phyloP scores from a whole-genome alignment of 2,797 vertebrate species.

The Harpagifer antarcticus region DNA sequence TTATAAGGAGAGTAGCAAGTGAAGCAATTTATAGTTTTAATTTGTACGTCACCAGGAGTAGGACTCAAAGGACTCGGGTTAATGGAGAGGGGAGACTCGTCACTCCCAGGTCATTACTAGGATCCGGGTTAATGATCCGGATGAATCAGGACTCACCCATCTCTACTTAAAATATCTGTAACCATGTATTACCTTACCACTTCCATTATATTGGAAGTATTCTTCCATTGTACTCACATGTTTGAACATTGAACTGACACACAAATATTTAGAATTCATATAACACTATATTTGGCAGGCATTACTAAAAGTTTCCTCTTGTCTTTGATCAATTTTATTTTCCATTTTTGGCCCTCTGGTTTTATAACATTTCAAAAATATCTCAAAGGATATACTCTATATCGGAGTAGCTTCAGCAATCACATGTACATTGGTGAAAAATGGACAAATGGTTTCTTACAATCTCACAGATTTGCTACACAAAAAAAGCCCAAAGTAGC shows the following conservation, averaged over 20 bases:
- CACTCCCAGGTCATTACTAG: no score
- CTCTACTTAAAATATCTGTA: no score
- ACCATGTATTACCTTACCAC: no score
- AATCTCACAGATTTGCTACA: conserved; percentile 2
- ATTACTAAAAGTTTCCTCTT: neutral
- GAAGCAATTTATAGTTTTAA: no score
- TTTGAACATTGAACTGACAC: neutral
- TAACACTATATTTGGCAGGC: neutral
- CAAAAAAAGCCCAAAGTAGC: conserved; percentile 21
- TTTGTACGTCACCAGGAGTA: no score
- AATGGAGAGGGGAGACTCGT: no score
- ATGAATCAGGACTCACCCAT: no score
- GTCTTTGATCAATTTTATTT: neutral
- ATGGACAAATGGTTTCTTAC: conserved; percentile 12
- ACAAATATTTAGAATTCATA: neutral
- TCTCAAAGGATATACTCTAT: neutral
- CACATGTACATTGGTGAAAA: neutral
- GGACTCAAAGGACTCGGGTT: no score
- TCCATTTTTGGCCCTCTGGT: neutral
- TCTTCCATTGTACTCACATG: neutral
- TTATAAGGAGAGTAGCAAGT: no score
- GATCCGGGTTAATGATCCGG: no score
- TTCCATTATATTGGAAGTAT: no score
- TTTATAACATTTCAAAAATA: neutral
- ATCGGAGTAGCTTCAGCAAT: conserved; percentile 1